Evolutionary conservation across 2,797 vertebrate genomes (phyloP).

Genomic region (Coccyzus lansbergi): DNA sequence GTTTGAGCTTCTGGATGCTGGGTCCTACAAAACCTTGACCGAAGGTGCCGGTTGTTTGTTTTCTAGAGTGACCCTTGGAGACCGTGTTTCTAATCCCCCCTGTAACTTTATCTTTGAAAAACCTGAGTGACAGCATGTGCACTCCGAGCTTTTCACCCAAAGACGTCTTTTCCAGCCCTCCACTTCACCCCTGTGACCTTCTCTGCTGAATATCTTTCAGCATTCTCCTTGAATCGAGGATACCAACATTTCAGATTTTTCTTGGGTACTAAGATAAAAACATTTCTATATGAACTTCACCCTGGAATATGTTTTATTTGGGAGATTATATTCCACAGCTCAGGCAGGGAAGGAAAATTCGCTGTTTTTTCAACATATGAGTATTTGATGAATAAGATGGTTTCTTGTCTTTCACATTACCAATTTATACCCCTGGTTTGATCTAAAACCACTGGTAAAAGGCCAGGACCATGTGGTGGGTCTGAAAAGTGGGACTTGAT

Average conservation of each 20-base stretch:
- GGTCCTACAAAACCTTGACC: background rate
- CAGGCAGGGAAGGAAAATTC: background rate
- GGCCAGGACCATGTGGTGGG: background rate
- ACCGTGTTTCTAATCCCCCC: rapidly evolving
- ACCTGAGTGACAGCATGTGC: rapidly evolving
- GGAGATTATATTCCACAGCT: background rate
- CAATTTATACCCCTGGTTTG: background rate
- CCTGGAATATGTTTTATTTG: background rate
- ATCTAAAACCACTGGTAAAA: background rate
- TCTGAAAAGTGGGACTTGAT: background rate
- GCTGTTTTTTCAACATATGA: background rate
- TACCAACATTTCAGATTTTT: background rate
- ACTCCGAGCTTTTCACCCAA: background rate
- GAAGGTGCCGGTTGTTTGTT: background rate
- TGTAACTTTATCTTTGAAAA: background rate
- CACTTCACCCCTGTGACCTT: background rate
- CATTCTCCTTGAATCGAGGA: background rate
- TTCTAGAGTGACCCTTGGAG: rapidly evolving
- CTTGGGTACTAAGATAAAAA: background rate
- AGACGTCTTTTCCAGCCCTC: background rate
- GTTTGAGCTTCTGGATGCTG: background rate
- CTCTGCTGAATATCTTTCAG: background rate
- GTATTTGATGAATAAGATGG: background rate
- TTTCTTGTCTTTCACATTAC: background rate
- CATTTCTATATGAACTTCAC: background rate